These are phyloP conservation scores for Labrus mixtus DNA, from an alignment of 2,113 vertebrate species.

Conservation along the genomic window DNA sequence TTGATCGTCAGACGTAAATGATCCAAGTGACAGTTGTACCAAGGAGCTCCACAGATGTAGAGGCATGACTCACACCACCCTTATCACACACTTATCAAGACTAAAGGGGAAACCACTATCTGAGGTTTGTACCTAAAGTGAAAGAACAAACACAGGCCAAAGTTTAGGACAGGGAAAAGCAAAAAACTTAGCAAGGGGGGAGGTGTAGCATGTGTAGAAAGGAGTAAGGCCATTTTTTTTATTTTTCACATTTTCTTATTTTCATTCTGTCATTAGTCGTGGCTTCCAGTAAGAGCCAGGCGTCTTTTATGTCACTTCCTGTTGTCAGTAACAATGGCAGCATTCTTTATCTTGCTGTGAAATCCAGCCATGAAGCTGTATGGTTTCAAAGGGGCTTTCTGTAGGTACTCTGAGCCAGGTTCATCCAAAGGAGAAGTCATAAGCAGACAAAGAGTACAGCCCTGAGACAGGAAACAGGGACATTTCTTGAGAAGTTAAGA, in stretches of 20 bases:
- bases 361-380: constrained; percentile 60
- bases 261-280: constrained; percentile 59
- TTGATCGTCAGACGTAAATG: constrained; percentile 13
- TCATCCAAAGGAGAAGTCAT: constrained; percentile 43
- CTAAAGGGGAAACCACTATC: constrained; percentile 62
- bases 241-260: constrained; percentile 30
- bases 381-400: constrained; percentile 75
- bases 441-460: constrained; percentile 10
- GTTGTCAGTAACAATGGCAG: constrained; percentile 78
- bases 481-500: constrained; percentile 63
- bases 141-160: constrained; percentile 53
- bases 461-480: constrained; percentile 52
- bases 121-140: constrained; percentile 45
- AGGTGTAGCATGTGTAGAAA: constrained; percentile 41
- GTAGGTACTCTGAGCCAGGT: constrained; percentile 46
- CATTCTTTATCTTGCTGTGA: constrained; percentile 55
- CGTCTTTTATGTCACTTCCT: constrained; percentile 83
- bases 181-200: constrained; percentile 40
- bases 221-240: constrained; percentile 33
- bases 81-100: constrained; percentile 61
- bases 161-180: constrained; percentile 52
- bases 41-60: constrained; percentile 38
- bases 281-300: constrained; percentile 84
- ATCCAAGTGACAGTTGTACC: constrained; percentile 44
- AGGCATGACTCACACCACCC: constrained; percentile 44